These are phyloP conservation scores for Brachionichthys hirsutus DNA, from an alignment of 2,113 vertebrate species.

Conservation along the genomic window DNA sequence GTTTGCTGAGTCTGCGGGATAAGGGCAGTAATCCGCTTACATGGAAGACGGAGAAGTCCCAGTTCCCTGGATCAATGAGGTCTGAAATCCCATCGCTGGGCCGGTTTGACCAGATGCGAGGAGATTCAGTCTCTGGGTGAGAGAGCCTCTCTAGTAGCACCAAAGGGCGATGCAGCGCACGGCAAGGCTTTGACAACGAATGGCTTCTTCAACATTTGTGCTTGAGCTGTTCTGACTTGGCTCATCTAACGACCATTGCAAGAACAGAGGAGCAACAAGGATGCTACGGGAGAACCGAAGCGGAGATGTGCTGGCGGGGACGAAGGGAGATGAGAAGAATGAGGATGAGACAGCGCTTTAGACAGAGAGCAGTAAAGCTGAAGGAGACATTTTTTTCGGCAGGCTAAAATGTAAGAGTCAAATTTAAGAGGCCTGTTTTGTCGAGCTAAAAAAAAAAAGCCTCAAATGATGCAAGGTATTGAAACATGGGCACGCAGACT, in stretches of 20 bases:
- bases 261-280: conserved; percentile 23
- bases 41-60: not conserved
- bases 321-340: conserved; percentile 4
- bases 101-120: no score
- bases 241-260: no score
- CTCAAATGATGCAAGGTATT: conserved; percentile 62
- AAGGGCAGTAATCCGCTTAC: not conserved
- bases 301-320: conserved; percentile 23
- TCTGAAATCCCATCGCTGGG: no score
- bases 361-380: conserved; percentile 30
- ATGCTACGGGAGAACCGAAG: conserved; percentile 38
- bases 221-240: no score
- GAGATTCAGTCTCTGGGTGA: no score
- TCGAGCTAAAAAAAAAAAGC: conserved; percentile 49
- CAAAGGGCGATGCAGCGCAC: no score
- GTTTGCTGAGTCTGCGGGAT: no score
- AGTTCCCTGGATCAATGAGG: no score
- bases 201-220: no score
- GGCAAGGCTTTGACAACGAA: no score
- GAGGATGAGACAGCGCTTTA: conserved; percentile 25
- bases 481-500: conserved; percentile 29
- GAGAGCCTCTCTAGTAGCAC: no score
- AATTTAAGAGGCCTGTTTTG: conserved; percentile 47
- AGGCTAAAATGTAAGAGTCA: conserved; percentile 40
- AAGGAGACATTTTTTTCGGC: conserved; percentile 36